Evolutionary conservation across 2,888 invertebrate species (phyloP), one percentile per base, ranked within the genome.

Genomic region (Mechanitis mazaeus): DNA sequence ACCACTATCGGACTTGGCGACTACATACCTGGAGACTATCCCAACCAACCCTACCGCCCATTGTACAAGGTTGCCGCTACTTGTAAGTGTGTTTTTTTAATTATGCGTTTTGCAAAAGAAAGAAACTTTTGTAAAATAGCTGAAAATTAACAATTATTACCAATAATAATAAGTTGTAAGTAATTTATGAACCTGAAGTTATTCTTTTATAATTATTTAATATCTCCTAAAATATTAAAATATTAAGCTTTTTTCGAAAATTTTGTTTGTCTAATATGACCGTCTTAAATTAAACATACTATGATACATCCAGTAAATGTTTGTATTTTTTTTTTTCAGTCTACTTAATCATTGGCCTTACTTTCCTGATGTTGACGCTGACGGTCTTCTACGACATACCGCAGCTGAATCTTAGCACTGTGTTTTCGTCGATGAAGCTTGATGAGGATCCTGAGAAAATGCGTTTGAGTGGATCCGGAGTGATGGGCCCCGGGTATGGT

Each of bases 1-100:
- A 96, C 97, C 33, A 97, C 97, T 66, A 95, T 97, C 75, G 96
- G 97, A 12, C 91, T 97, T 2, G 97, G 97, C 0, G 97, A 97
- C 85, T 96, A 95, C 85, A 95, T 97, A 69, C 97, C 97, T 0
- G 96, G 96, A 0, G 96, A 96, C 77, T 91, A 93, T 9, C 93
- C 94, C 0, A 92, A 93, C 69, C 95, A 95, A 78, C 92, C 92
- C n/a, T 93, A 94, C 85, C 91, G 96, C 54, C 94, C 95, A 0
- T 70, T 96, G 20, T 97, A 97, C 84, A 97, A 97, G 91, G 93
- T 96, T 59, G 91, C 92, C 62, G 95, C 95, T 33, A 95, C 96
- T 64, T 91, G 95, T 94, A 85, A 92, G 91, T 87, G 35, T 35
- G 3, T 1, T 35, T 35, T 35, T 35, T 2, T 35, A 35, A 35